Conservation (phyloP, 2,797 vertebrate species). For the Tapirus indicus region DNA sequence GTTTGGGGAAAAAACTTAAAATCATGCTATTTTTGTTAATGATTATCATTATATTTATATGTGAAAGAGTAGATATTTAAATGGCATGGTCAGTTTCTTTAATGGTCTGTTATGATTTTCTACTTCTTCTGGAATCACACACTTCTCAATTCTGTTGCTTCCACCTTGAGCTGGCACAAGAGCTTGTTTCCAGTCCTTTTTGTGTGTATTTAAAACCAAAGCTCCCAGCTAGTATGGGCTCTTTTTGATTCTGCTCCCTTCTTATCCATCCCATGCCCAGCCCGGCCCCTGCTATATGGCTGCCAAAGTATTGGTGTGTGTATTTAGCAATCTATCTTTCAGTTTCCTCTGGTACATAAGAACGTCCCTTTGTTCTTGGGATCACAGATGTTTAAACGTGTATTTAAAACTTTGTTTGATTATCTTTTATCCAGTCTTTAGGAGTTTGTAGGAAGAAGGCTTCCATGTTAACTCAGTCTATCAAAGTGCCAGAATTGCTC, state of each 20-base stretch:
- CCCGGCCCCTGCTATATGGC: background rate
- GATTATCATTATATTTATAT: background rate
- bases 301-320: background rate
- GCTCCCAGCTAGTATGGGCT: background rate
- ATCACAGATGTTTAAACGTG: background rate
- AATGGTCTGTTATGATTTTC: background rate
- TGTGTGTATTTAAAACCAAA: background rate
- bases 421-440: background rate
- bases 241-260: background rate
- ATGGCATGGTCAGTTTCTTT: background rate
- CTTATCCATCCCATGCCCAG: background rate
- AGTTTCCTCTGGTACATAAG: background rate
- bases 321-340: background rate
- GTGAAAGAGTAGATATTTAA: conserved; percentile 2
- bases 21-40: background rate
- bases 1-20: background rate
- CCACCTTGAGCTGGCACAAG: background rate
- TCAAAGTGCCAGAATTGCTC: background rate
- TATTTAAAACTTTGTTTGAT: background rate
- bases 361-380: background rate
- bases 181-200: background rate
- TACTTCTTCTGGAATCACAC: background rate
- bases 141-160: background rate
- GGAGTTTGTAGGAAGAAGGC: background rate
- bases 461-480: background rate